phyloP scores from a whole-genome alignment of 2,113 vertebrate genomes.

The Eleginops maclovinus region DNA sequence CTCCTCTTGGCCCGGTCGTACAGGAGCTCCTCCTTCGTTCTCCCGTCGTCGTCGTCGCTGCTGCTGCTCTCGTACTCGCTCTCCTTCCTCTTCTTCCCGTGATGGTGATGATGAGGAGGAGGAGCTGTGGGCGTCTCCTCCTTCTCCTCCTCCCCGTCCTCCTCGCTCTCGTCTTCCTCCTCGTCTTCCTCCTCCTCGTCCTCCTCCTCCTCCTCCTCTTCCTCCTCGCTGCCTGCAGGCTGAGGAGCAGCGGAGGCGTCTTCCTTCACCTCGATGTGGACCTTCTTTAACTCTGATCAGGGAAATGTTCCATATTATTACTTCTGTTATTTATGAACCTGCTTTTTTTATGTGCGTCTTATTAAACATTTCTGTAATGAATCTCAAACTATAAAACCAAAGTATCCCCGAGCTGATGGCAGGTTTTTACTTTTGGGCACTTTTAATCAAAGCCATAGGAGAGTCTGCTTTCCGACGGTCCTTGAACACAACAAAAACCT shows the following conservation, averaged over 20 bases:
- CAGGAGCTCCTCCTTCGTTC: conserved; percentile 92
- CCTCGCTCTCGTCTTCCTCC: conserved; percentile 76
- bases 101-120: neutral
- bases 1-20: conserved; percentile 96
- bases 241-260: conserved; percentile 82
- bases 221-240: conserved; percentile 83
- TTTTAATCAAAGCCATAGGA: too few relatives aligned
- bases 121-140: conserved; percentile 63
- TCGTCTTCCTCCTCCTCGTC: conserved; percentile 87
- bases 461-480: too few relatives aligned
- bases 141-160: conserved; percentile 77
- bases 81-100: conserved; percentile 83
- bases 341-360: too few relatives aligned
- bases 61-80: conserved; percentile 91
- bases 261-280: conserved; percentile 97
- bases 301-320: too few relatives aligned
- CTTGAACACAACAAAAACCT: too few relatives aligned
- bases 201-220: conserved; percentile 89
- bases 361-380: too few relatives aligned
- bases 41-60: conserved; percentile 92
- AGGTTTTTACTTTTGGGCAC: too few relatives aligned
- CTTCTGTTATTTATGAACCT: too few relatives aligned
- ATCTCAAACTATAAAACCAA: too few relatives aligned
- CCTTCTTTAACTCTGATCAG: conserved; percentile 88
- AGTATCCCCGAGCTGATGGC: too few relatives aligned